These are phyloP conservation scores for Odontocolon sp. DNA, from an alignment of 2,888 invertebrate genomes.

Conservation along the genomic window DNA sequence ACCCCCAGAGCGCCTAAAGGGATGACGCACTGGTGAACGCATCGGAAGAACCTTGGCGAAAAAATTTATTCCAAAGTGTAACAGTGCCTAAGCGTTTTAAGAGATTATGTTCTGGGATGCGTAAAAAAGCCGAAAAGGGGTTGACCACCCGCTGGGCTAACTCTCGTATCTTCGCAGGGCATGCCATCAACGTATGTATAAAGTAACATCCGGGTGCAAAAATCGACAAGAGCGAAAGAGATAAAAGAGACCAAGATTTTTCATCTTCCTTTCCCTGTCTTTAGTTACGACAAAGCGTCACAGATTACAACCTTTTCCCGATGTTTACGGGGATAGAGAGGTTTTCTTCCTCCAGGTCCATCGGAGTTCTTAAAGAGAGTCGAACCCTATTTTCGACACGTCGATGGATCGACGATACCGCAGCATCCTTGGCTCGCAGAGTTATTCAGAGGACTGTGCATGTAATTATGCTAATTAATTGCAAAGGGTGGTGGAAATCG, in stretches of 20 bases:
- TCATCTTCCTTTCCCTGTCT: no score
- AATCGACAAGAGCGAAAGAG: background rate
- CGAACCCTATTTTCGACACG: conserved; percentile 10
- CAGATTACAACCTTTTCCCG: conserved; percentile 60
- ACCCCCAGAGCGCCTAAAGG: conserved; percentile 32
- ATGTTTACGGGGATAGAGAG: conserved; percentile 58
- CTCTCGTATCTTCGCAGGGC: conserved; percentile 54
- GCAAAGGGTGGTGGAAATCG: conserved; percentile 19
- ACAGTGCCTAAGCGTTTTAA: conserved; percentile 78
- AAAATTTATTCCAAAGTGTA: conserved; percentile 56
- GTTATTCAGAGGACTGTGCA: conserved; percentile 38
- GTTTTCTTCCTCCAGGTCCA: conserved; percentile 45
- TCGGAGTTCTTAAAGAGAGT: background rate
- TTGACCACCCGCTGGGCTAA: conserved; percentile 81
- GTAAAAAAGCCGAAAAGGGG: conserved; percentile 78
- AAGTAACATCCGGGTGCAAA: no score
- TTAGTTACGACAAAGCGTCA: conserved; percentile 47
- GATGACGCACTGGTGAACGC: conserved; percentile 47
- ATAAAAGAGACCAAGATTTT: background rate
- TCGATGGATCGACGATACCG: conserved; percentile 18
- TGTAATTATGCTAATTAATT: conserved; percentile 57
- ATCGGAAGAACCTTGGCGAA: conserved; percentile 33
- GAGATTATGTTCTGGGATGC: conserved; percentile 79
- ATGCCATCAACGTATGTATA: background rate
- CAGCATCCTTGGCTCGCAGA: conserved; percentile 10